These are phyloP conservation scores for Myotis planiceps DNA, from an alignment of 2,797 vertebrate genomes.

Conservation along the genomic window DNA sequence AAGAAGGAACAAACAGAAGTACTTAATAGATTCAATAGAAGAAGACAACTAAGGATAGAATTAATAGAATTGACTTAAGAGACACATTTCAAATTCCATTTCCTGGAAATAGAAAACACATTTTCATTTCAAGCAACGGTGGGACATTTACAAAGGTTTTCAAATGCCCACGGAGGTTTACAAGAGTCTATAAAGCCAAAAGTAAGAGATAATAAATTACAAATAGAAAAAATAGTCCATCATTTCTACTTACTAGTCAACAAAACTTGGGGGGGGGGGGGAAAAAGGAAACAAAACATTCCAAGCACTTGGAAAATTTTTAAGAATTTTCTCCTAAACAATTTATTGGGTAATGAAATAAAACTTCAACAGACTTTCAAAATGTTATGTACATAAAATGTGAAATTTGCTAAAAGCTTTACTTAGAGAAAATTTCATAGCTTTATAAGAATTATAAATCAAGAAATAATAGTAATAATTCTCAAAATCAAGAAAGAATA, in stretches of 20 bases:
- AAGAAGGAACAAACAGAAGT: background rate
- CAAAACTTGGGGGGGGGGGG: background rate
- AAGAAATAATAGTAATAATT: background rate
- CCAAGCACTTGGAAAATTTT: background rate
- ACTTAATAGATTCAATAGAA: slow-evolving; percentile 23
- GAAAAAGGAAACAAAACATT: background rate
- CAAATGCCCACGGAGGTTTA: background rate
- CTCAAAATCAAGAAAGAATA: slow-evolving; percentile 13
- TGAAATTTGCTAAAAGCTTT: slow-evolving; percentile 15
- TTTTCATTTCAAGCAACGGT: slow-evolving; percentile 24
- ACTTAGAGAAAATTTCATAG: slow-evolving; percentile 35
- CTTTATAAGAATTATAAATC: slow-evolving; percentile 14
- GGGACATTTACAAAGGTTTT: slow-evolving; percentile 36
- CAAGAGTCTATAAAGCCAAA: background rate
- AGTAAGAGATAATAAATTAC: slow-evolving; percentile 51
- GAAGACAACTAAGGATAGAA: slow-evolving; percentile 39
- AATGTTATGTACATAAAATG: background rate
- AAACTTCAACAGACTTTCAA: slow-evolving; percentile 32
- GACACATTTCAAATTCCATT: slow-evolving; percentile 45
- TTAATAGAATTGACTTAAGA: slow-evolving; percentile 37
- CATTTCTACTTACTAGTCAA: slow-evolving; percentile 27
- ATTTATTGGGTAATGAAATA: slow-evolving; percentile 24
- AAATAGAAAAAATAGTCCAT: background rate
- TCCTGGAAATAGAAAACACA: slow-evolving; percentile 10
- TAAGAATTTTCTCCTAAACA: slow-evolving; percentile 33